Evolutionary conservation across 2,797 vertebrate species (phyloP).

Genomic region (Pelobates cultripes): DNA sequence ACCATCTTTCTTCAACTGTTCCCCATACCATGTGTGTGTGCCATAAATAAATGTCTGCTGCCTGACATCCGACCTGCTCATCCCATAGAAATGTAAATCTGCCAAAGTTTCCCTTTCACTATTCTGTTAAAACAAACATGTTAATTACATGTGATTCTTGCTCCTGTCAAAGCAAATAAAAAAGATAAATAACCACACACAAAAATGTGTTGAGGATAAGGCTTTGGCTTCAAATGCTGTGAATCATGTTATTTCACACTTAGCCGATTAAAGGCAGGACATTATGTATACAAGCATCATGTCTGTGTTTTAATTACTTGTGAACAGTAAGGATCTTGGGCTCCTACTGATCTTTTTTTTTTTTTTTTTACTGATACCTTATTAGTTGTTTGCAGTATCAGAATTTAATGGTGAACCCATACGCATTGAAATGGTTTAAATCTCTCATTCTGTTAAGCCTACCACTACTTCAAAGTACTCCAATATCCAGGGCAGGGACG

Average conservation of each 20-base stretch:
- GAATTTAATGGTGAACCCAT: no score
- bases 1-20: no score
- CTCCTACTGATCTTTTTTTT: neutral
- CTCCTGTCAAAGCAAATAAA: neutral
- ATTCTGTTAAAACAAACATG: neutral
- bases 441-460: no score
- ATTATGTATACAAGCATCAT: neutral
- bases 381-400: no score
- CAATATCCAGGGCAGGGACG: no score
- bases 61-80: no score
- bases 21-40: no score
- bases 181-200: conserved; percentile 3
- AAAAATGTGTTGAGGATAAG: neutral
- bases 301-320: neutral
- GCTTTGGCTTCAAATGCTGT: no score
- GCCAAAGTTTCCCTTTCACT: neutral
- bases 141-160: neutral
- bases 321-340: neutral
- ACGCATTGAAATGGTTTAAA: no score
- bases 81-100: neutral
- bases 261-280: neutral
- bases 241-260: neutral
- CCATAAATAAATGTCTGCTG: no score
- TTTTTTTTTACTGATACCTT: no score
- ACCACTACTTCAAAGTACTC: no score